A percentile compares a stretch with the other conserved stretches of the same genome.
Evolutionary conservation across 2,888 invertebrate genomes (phyloP).

Genomic region (Aphodius granarius): DNA sequence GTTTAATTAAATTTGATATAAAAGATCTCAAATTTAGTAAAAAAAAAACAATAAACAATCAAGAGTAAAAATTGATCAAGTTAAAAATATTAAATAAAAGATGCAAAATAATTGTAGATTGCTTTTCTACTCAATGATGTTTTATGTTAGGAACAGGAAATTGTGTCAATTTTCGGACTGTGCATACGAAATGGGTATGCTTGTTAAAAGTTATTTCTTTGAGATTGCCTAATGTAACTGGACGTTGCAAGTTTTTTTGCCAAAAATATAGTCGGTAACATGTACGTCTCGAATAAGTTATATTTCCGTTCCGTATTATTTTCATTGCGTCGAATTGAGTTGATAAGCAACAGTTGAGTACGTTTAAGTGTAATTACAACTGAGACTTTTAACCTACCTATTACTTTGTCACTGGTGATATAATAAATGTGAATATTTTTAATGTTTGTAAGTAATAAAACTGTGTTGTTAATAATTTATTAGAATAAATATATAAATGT

Average conservation of each 20-base stretch:
- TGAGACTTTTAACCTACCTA: neutral
- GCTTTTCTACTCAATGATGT: neutral
- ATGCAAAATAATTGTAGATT: slow-evolving; percentile 6
- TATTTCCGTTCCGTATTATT: neutral
- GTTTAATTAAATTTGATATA: neutral
- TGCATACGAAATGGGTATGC: too few species aligned
- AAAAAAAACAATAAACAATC: neutral
- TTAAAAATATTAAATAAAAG: neutral
- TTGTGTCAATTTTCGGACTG: neutral
- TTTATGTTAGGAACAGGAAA: neutral
- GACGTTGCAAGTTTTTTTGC: neutral
- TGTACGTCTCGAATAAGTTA: neutral
- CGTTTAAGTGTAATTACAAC: neutral
- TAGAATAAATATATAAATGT: slow-evolving; percentile 25
- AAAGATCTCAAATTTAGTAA: neutral
- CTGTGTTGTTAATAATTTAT: slow-evolving; percentile 30
- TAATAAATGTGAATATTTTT: slow-evolving; percentile 29
- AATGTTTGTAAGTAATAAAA: slow-evolving; percentile 21
- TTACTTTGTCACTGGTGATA: slow-evolving; percentile 21
- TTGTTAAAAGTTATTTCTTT: slow-evolving; percentile 1
- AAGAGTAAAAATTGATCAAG: neutral
- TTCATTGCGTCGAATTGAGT: neutral
- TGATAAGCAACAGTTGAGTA: neutral
- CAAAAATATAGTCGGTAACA: neutral
- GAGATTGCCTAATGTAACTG: neutral